Evolutionary conservation across 1,140 invertebrate genomes (phyloP), one percentile per base, ranked within the genome.

Genomic region (Drosophila orosa): DNA sequence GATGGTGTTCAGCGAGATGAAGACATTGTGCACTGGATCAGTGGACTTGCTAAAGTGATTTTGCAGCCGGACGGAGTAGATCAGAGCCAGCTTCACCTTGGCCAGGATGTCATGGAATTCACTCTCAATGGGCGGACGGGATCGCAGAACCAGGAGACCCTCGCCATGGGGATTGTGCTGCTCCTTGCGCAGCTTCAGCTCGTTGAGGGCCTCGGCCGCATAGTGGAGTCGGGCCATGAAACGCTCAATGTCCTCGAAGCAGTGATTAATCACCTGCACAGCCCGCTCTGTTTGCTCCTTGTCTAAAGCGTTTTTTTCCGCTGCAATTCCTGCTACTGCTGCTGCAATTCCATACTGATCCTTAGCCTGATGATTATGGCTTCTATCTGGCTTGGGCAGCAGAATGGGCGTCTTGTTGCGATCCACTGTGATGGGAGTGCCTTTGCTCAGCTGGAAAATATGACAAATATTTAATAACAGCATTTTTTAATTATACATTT

Each of bases 261-360:
- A 91, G 39, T 91, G 90, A 45, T 91, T 91, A 7, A 91, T 52
- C 13, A 91, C 90, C 42, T 89, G 76, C 0, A 90, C 85, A 66
- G 90, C 90, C 1, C 82, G 60, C n/a, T 90, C 80, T 1, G 67
- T 80, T 57, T 91, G 90, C 55, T 90, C 90, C 7, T 73, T 74
- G 55, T 91, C 90, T 19, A 78, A 67, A 7, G 78, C 83, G 24
- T 89, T 90, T 61, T 90, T 91, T 45, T 91, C 83, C 12, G 78
- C 84, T 7, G 90, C 90, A 9, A 90, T 80, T 13, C 40, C 85
- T 0, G 83, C 82, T 27, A 61, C 90, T 3, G 90, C 90, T 1
- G 90, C 90, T 10, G 90, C 90, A 17, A 91, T 90, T 0, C 90
- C 90, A 45, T 75, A 91, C 56, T 91, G 90, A 83, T 91, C 90